These are phyloP conservation scores for Spialia ferax DNA, from an alignment of 2,888 invertebrate genomes.

Conservation along the genomic window DNA sequence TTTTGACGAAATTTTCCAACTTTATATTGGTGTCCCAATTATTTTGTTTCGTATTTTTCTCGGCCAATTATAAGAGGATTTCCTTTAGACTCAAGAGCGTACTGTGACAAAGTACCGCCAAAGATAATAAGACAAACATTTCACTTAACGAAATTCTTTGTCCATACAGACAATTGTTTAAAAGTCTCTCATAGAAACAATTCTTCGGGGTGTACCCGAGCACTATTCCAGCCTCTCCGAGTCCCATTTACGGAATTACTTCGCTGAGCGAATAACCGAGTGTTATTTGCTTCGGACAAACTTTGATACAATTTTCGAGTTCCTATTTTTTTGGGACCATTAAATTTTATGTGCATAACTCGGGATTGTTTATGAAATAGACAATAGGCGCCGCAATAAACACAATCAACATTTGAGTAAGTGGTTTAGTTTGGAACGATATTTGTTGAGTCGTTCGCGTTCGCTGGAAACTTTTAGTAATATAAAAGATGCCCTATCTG, in stretches of 20 bases:
- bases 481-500: background rate
- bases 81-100: background rate
- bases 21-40: slow-evolving; percentile 11
- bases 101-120: background rate
- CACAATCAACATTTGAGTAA: slow-evolving; percentile 32
- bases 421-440: slow-evolving; percentile 12
- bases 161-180: slow-evolving; percentile 35
- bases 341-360: slow-evolving; percentile 38
- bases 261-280: slow-evolving; percentile 58
- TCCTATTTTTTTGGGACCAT: slow-evolving; percentile 42
- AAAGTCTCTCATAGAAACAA: slow-evolving; percentile 36
- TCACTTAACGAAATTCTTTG: slow-evolving; percentile 30
- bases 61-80: slow-evolving; percentile 11
- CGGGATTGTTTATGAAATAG: slow-evolving; percentile 37
- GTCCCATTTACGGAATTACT: slow-evolving; percentile 69
- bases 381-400: slow-evolving; percentile 24
- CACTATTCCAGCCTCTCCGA: slow-evolving; percentile 51
- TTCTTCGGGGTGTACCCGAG: slow-evolving; percentile 38
- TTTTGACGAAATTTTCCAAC: background rate
- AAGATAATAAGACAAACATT: slow-evolving; percentile 11
- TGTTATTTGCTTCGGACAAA: slow-evolving; percentile 48
- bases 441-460: slow-evolving; percentile 1
- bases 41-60: slow-evolving; percentile 15
- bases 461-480: background rate
- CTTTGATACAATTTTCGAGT: slow-evolving; percentile 42